phyloP scores from a whole-genome alignment of 2,113 vertebrate genomes.

The Larimichthys crocea region DNA sequence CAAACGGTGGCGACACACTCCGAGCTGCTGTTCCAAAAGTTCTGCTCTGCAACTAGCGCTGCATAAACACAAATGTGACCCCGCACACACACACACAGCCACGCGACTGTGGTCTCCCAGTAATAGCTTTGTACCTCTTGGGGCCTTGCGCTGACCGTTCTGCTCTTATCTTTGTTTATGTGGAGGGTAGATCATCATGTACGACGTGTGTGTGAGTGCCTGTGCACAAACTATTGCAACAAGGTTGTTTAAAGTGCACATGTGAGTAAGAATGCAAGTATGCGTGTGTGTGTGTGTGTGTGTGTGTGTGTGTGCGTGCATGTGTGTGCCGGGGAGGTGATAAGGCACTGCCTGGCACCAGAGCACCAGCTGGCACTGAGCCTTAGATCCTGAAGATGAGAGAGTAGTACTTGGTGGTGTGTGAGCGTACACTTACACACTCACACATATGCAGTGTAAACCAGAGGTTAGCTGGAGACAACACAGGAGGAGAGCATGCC shows the following conservation, averaged over 20 bases:
- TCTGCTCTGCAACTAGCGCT: slow-evolving; percentile 25
- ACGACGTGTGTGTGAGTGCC: slow-evolving; percentile 68
- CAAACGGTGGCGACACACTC: slow-evolving; percentile 29
- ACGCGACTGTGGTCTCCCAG: slow-evolving; percentile 83
- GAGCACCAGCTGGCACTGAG: slow-evolving; percentile 81
- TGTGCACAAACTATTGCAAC: slow-evolving; percentile 58
- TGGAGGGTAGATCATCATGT: slow-evolving; percentile 88
- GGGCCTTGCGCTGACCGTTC: slow-evolving; percentile 82
- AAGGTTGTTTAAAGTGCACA: slow-evolving; percentile 65
- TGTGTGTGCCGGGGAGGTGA: slow-evolving; percentile 80
- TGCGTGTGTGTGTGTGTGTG: slow-evolving; percentile 35
- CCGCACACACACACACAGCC: slow-evolving; percentile 52
- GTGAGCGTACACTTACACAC: slow-evolving; percentile 22
- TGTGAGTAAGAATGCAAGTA: slow-evolving; percentile 56
- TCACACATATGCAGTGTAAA: slow-evolving; percentile 37
- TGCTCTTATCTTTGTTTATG: slow-evolving; percentile 94
- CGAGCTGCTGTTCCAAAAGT: slow-evolving; percentile 23
- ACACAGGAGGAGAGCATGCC: slow-evolving; percentile 47
- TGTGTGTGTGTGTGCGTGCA: slow-evolving; percentile 38
- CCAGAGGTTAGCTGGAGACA: slow-evolving; percentile 50
- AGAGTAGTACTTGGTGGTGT: slow-evolving; percentile 46
- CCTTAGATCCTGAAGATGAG: slow-evolving; percentile 76
- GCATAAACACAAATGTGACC: slow-evolving; percentile 56
- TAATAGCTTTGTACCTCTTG: slow-evolving; percentile 80
- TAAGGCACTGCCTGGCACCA: slow-evolving; percentile 90